Base-by-base conservation (phyloP, 92 coral and sea anemone genomes). In the Actinostola sp. region DNA sequence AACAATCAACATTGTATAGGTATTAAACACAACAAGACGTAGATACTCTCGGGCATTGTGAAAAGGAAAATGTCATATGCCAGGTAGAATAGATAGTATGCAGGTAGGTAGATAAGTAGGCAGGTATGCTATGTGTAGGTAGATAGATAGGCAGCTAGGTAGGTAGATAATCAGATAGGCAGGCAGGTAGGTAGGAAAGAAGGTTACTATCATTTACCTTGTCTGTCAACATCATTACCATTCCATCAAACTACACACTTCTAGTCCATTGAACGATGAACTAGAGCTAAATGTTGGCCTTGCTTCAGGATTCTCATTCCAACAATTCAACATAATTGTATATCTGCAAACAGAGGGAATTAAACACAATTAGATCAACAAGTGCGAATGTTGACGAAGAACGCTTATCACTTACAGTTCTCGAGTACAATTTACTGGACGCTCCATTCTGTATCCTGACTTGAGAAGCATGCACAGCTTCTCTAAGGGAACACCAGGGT, bases 401-500 rank as follows among this genome's bases (percentile, higher is more conserved):
- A 24, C 27, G 3, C 7, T 15, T 19, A 20, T 24, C 12, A 90
- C 98, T 80, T 88, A 93, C 98, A 90, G 45, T 66, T 93, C 98
- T 68, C 78, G 81, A 26, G 96, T 79, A 67, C 98, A 93, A 67
- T 93, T 93, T 14, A 90, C 88, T 0, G 98, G 98, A 38, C 85
- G 83, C 53, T 82, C 95, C 98, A 93, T 93, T 71, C 98, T 73
- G 51, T 90, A 93, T 24, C 97, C 97, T 16, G 94, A 70, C 83
- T 94, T 92, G 39, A 94, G 84, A 45, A 94, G 86, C 50, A 80
- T 75, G 57, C 89, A 94, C 6, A 94, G 88, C 59, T 91, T 94
- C 55, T 94, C 98, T 35, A 94, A 64, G 8, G 98, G 98, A 16
- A 94, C 86, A 13, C 98, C 96, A 2, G 98, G 98, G 48, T 94